Percentiles rank a stretch among this genome's conserved stretches.
Evolutionary conservation across 2,113 vertebrate species (phyloP).

Genomic region (Chunga burmeisteri): DNA sequence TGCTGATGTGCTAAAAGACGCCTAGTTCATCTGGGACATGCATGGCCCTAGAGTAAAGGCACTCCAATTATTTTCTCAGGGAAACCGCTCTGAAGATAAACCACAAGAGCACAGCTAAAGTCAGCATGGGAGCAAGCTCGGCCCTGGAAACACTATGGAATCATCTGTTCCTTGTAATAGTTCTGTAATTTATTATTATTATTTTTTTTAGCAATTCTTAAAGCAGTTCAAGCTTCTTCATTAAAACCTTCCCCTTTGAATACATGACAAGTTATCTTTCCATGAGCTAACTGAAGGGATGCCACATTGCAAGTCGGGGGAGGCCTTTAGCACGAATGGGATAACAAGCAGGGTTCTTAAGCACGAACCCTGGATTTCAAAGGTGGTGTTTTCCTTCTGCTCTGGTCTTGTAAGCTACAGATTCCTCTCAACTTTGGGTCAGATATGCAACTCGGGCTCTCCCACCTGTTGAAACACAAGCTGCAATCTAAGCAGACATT

Average conservation of each 20-base stretch:
- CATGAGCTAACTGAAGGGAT: constrained; percentile 4
- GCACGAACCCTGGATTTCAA: neutral
- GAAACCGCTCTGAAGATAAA: constrained; percentile 68
- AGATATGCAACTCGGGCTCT: neutral
- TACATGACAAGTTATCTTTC: constrained; percentile 7
- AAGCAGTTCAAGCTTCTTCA: constrained; percentile 46
- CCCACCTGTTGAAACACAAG: neutral
- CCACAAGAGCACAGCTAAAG: constrained; percentile 61
- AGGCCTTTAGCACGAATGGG: neutral
- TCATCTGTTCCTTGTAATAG: constrained; percentile 63
- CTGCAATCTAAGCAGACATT: neutral
- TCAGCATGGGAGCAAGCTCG: constrained; percentile 53
- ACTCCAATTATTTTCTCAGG: constrained; percentile 66
- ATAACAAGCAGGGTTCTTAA: neutral
- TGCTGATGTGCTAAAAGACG: constrained; percentile 53
- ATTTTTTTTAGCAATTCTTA: constrained; percentile 5
- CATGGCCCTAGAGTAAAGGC: constrained; percentile 57
- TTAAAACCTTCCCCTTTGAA: constrained; percentile 49
- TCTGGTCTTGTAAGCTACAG: neutral
- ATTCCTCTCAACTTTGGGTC: neutral
- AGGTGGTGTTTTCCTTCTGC: neutral
- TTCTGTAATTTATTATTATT: neutral
- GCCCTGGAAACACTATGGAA: constrained; percentile 32
- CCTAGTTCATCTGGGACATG: constrained; percentile 69
- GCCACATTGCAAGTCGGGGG: neutral